Base-by-base conservation (phyloP, 2,113 vertebrate genomes). In the Crotalus viridis region DNA sequence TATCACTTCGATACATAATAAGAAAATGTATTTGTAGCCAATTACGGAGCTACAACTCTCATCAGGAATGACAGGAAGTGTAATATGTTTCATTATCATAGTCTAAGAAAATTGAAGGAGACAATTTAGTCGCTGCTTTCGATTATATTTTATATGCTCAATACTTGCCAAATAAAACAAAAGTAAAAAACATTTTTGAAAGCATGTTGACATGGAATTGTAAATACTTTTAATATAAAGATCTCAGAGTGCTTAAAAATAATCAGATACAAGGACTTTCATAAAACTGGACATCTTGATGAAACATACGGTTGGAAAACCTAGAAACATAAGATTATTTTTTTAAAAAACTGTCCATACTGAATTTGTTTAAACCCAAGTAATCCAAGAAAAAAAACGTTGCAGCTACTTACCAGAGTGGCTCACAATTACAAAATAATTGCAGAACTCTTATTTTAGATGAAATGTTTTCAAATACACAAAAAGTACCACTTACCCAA, bases 401-500 rank as follows among this genome's bases (percentile, higher is more conserved):
- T 89, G 48, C 94, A 87, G 91, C 94, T 39, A 0, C 93, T 91
- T 89, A 59, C 57, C 92, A 89, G 94, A 89, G 87, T 59, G 55
- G 81, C 64, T 94, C 93, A 55, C 74, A 28, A 81, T 59, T 89
- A 48, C 0, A 0, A 46, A 46, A 4, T 1, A 33, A 51, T 8
- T 51, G 94, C 89, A 1, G 85, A 85, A 39, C 19, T 54, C 93
- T 88, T 90, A 51, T 15, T 59, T 28, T 1, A 87, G 89, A 69
- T 12, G 88, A 0, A 55, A 48, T 5, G 1, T 52, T 94, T 64
- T 87, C 57, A 93, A 90, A 89, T 3, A 64, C 90, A 12, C 1
- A 55, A 48, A 93, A 64, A 33, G 12, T 39, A 55, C 48, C 89
- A 92, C 98, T 98, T 97, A 99, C 99, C 99, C 99, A 99, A 97